Evolutionary conservation across 2,113 vertebrate species (phyloP).

Genomic region (Girardinichthys multiradiatus): DNA sequence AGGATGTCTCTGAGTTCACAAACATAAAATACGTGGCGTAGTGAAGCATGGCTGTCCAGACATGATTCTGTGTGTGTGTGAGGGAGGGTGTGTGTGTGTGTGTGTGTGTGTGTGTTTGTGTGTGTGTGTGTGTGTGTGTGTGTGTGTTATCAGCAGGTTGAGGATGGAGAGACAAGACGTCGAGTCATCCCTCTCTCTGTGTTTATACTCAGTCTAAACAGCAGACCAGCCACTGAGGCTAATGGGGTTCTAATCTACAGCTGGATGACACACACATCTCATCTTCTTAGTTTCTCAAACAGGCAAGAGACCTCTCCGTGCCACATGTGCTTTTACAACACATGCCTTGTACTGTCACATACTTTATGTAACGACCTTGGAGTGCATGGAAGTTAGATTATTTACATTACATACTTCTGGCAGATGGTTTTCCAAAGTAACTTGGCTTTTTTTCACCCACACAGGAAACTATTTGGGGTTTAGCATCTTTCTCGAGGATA

Average conservation of each 20-base stretch:
- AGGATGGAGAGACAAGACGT: constrained; percentile 64
- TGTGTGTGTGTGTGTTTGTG: constrained; percentile 38
- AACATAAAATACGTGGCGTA: constrained; percentile 35
- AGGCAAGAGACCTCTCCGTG: constrained; percentile 39
- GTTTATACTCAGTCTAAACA: constrained; percentile 81
- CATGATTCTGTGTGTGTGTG: constrained; percentile 41
- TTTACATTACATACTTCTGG: constrained; percentile 33
- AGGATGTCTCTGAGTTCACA: constrained; percentile 40
- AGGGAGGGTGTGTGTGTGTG: constrained; percentile 37
- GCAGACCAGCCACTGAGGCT: constrained; percentile 75
- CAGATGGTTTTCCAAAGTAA: constrained; percentile 16
- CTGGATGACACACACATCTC: constrained; percentile 74
- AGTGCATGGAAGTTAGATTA: constrained; percentile 5
- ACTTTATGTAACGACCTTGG: not conserved
- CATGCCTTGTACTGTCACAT: constrained; percentile 2
- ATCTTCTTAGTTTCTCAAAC: constrained; percentile 53
- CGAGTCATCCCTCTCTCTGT: constrained; percentile 70
- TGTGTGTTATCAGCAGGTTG: constrained; percentile 57
- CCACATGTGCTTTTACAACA: constrained; percentile 50
- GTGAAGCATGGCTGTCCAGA: constrained; percentile 43
- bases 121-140: constrained; percentile 34
- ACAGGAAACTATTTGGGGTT: constrained; percentile 24
- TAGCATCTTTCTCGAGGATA: constrained; percentile 10
- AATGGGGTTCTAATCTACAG: constrained; percentile 80
- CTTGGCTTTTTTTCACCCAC: constrained; percentile 20